These are phyloP conservation scores for Enteromius fasciolatus DNA, from an alignment of 2,797 vertebrate genomes.

Conservation along the genomic window DNA sequence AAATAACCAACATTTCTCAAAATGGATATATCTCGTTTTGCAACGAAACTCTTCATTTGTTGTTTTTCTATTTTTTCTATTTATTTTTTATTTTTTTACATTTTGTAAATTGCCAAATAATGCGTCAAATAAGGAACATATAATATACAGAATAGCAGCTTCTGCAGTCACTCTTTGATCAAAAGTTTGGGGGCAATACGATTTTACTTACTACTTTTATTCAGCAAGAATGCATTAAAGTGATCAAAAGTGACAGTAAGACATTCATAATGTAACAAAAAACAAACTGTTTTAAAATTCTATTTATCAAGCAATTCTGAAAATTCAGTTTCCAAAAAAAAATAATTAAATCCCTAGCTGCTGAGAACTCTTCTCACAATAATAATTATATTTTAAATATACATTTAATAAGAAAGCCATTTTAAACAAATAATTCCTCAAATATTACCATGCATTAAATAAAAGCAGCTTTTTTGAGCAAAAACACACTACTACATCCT, in stretches of 20 bases:
- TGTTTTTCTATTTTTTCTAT: neutral
- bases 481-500: neutral
- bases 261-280: constrained; percentile 10
- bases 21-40: no score
- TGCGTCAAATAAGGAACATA: neutral
- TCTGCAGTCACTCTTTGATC: no score
- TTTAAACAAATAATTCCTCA: neutral
- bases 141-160: neutral
- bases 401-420: neutral
- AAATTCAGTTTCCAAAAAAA: neutral
- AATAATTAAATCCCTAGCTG: neutral
- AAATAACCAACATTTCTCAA: no score
- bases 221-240: neutral
- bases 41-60: no score
- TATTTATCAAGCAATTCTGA: neutral
- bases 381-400: neutral
- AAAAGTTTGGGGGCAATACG: neutral
- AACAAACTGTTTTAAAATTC: neutral
- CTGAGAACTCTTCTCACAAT: neutral
- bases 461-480: neutral
- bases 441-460: neutral
- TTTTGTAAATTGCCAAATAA: no score
- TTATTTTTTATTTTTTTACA: no score
- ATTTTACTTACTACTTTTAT: neutral
- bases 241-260: neutral